Evolutionary conservation across 2,888 invertebrate species (phyloP), one percentile per base, ranked within the genome.

Genomic region (Ormyrus rosae): DNA sequence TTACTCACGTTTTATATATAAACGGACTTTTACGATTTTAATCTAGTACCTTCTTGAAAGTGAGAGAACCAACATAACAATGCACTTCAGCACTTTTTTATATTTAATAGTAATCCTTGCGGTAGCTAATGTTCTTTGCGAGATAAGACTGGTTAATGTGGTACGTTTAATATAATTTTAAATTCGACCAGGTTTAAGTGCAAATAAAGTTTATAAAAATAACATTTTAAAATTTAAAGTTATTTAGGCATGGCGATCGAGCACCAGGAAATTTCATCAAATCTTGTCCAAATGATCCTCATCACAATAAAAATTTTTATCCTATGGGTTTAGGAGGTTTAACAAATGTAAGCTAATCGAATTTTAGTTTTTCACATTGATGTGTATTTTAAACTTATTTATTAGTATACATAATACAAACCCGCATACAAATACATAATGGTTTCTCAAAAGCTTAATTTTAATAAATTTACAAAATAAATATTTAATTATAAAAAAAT

Each of bases 291-390:
- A 82, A 73, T 48, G 84, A 84, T 53, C 78, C 68, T 5, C 45
- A 83, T 45, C 2, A 1, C 2, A 45, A 67, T 2, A 60, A 13
- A 2, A 53, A 11, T 5, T 83, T 79, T 10, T 77, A 81, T 51
- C 83, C 83, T 19, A 19, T 34, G 0, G 83, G 84, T 7, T 9
- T 77, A 11, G 86, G 86, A 13, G 84, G 84, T 11, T 79, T 87
- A 53, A 86, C 85, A 7, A 84, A 85, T 46, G 86, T 87, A 80
- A 86, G 83, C 80, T 34, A 34, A 34, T 34, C 34, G 4, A 34
- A 34, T 34, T 34, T 34, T 34, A 34, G 4, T 34, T 34, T 34
- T 34, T 19, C 19, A 19, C 19, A 19, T 19, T 19, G 2, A 19
- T 19, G 19, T 1, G 19, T 19, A 19, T 19, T 19, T 19, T 19